A percentile compares a stretch with the other conserved stretches of the same genome.
Evolutionary conservation across 2,113 vertebrate genomes (phyloP).

Genomic region (Sclerurus mexicanus): DNA sequence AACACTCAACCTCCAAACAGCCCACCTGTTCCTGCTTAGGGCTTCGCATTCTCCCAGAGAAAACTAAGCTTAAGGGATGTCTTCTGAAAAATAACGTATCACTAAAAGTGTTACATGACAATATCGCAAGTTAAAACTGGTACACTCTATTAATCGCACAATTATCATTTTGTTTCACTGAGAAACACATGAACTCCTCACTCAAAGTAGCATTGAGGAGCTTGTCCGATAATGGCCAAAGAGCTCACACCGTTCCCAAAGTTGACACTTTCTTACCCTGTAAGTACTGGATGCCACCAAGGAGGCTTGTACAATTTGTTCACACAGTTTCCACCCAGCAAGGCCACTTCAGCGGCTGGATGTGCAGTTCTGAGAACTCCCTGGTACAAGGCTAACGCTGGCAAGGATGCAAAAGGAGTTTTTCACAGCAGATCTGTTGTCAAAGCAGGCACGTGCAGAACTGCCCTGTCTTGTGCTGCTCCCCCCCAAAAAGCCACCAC

Average conservation of each 20-base stretch:
- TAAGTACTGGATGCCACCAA: background rate
- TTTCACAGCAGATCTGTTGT: background rate
- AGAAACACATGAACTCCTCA: background rate
- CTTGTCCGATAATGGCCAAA: accelerated
- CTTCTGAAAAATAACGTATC: background rate
- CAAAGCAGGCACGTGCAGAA: background rate
- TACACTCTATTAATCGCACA: background rate
- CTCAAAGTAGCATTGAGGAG: background rate
- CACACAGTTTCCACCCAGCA: background rate
- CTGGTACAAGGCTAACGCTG: background rate
- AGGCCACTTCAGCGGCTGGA: background rate
- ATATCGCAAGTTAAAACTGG: background rate
- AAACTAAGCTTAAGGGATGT: background rate
- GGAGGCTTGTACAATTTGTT: background rate
- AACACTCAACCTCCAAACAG: background rate
- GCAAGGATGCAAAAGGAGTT: background rate
- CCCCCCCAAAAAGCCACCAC: background rate
- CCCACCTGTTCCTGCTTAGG: background rate
- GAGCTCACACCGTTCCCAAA: accelerated
- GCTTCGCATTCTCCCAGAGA: background rate
- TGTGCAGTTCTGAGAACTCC: background rate
- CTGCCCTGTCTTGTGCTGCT: accelerated
- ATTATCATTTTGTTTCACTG: background rate
- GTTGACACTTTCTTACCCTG: background rate
- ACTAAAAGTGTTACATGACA: accelerated